Evolutionary conservation across 2,113 vertebrate genomes (phyloP), one percentile per base, ranked within the genome.

Genomic region (Thymallus thymallus): DNA sequence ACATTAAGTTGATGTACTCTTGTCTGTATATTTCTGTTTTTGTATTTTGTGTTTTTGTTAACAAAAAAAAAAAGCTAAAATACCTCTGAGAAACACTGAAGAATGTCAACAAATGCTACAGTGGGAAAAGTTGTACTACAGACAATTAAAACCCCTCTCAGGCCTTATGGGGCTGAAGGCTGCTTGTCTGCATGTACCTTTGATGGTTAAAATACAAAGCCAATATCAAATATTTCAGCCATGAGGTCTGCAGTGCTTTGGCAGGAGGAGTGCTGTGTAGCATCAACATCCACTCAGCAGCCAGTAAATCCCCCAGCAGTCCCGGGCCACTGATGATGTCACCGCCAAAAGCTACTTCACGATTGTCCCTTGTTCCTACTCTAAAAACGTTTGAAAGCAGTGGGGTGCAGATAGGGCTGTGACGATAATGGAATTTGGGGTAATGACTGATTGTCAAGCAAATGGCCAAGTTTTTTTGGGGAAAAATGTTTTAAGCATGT

Each of bases 281-380:
- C 69, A 22, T 71, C 48, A 71, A 58, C 69, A 71, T n/a, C 24
- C 51, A 71, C 69, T 71, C 51, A 71, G 9, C 72, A 73, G 60
- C 24, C n/a, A 14, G 32, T 73, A 72, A 75, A 65, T 10, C 66
- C 7, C 16, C 6, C 56, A 22, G 7, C 61, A 24, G 30, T 63
- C 6, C 10, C 13, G 14, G 41, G 24, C 48, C 55, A 63, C 16
- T 51, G n/a, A 24, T 23, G 32, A 67, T 16, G 12, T 61, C 41
- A 12, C 26, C 5, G 24, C 61, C 67, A 71, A 68, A 24, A 75
- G 23, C 2, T 46, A 66, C 30, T 45, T 32, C 41, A 23, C 6
- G 1, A 41, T 24, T 18, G 20, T 69, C 22, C 14, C 23, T 22
- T 58, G 56, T 71, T 71, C 69, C 71, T 48, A 67, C 13, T 4